phyloP scores from a whole-genome alignment of 2,797 vertebrate genomes.

The Tachyglossus aculeatus region DNA sequence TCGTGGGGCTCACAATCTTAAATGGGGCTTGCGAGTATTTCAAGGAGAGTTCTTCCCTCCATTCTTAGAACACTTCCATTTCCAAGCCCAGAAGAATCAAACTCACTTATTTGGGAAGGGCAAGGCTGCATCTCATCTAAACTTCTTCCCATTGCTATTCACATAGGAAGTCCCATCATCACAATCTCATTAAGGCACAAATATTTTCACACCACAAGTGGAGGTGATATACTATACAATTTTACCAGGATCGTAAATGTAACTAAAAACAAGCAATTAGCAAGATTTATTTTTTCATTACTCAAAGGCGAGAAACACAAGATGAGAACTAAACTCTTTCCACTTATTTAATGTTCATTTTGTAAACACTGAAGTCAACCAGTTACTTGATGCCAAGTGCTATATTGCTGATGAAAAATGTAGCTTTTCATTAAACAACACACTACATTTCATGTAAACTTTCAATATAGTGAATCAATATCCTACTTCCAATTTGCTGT shows the following conservation, averaged over 20 bases:
- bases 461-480: constrained; percentile 25
- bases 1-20: no score
- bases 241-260: constrained; percentile 18
- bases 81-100: no score
- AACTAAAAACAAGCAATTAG: constrained; percentile 17
- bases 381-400: constrained; percentile 12
- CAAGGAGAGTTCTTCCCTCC: no score
- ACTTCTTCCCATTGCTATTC: background rate
- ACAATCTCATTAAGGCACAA: background rate
- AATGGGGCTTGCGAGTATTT: no score
- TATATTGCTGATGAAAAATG: constrained; percentile 5
- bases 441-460: constrained; percentile 6
- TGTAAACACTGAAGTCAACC: constrained; percentile 3
- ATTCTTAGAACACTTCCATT: no score
- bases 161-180: background rate
- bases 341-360: constrained; percentile 11
- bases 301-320: constrained; percentile 17
- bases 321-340: background rate
- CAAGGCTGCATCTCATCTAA: background rate
- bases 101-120: no score
- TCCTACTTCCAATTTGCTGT: constrained; percentile 14
- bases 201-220: constrained; percentile 9
- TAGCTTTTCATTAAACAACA: background rate
- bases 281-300: constrained; percentile 11
- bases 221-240: constrained; percentile 1